Base-by-base conservation (phyloP, 64 coral and sea anemone genomes). In the Anthopleura sola region DNA sequence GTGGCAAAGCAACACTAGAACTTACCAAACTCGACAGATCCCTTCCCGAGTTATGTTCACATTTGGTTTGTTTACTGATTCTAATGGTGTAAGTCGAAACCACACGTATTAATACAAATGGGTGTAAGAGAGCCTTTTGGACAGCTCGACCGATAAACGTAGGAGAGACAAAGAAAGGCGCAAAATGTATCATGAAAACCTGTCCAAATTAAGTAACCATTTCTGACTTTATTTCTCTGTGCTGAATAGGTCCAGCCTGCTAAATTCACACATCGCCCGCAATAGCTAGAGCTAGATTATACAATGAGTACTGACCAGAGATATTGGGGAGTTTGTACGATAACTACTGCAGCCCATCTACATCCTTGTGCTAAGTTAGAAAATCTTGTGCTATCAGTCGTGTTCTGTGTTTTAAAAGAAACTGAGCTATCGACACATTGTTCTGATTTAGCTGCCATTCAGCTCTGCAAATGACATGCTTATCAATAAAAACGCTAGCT, bases 51-150 rank as follows among this genome's bases (percentile, higher is more conserved):
- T 71, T 71, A 71, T 71, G 28, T 71, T 71, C 66, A 71, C 26
- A 71, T 71, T 71, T 71, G 31, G 44, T 79, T 79, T 79, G 76
- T 79, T 79, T 79, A 79, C 76, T 26, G 44, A 79, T 44, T 79
- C 76, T 79, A 79, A 79, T 38, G 76, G 76, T 79, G 76, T 79
- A 79, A 79, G 76, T 38, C 76, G 76, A 79, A 79, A 79, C 76
- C 76, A 79, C 76, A 79, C 44, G 36, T 79, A 79, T 79, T 79
- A 79, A 44, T 71, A 71, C 66, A 71, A 71, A 71, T 71, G 66
- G 66, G 66, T 71, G 66, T 71, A 32, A 71, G 23, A 71, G 66
- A 71, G 29, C 66, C 66, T 71, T 71, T 71, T 34, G 29, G 66
- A 71, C 66, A 71, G 66, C 66, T 71, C 31, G n/a, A 34, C 66